Evolutionary conservation across 2,797 vertebrate genomes (phyloP).

Genomic region (Chelonia mydas): DNA sequence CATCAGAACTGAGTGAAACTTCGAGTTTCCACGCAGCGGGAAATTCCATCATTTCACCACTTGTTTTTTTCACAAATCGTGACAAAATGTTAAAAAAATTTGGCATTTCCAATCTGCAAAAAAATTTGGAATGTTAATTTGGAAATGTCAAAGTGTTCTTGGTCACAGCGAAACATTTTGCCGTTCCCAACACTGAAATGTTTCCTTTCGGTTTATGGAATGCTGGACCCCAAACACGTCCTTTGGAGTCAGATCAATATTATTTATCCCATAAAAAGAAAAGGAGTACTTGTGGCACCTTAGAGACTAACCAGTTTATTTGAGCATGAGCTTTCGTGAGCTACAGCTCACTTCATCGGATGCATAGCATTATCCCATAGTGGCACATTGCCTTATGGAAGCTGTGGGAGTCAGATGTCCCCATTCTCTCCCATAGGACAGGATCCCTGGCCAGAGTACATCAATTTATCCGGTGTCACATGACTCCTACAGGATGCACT

Average conservation of each 20-base stretch:
- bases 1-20: background rate
- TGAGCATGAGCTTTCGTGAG: too few species aligned
- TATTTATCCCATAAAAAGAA: too few species aligned
- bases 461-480: background rate
- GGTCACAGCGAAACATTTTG: background rate
- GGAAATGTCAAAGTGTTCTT: background rate
- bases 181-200: background rate
- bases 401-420: background rate
- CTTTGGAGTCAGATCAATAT: background rate
- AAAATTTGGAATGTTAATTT: background rate
- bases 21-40: background rate
- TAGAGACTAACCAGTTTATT: too few species aligned
- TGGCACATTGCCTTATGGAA: background rate
- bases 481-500: background rate
- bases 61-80: background rate
- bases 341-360: too few species aligned
- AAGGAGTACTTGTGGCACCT: too few species aligned
- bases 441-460: background rate
- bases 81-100: background rate
- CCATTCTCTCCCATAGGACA: background rate
- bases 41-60: background rate
- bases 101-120: background rate
- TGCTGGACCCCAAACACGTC: background rate
- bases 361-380: background rate
- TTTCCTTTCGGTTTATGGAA: background rate